phyloP scores from a whole-genome alignment of 2,113 vertebrate species.

The Carassius auratus region DNA sequence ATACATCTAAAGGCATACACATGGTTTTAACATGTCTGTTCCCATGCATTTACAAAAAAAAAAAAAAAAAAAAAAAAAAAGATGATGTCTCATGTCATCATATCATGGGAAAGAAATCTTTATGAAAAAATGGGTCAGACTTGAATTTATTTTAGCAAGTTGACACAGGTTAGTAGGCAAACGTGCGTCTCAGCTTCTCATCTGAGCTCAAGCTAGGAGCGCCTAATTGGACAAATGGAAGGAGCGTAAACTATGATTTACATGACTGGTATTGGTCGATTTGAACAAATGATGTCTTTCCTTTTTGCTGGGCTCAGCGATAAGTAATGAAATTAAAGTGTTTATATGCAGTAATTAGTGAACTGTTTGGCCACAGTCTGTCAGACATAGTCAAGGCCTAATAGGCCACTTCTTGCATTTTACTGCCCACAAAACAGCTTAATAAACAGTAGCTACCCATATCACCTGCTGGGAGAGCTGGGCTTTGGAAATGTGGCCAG shows the following conservation, averaged over 20 bases:
- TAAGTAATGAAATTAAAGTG: conserved; percentile 56
- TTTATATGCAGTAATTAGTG: conserved; percentile 66
- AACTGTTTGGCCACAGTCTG: conserved; percentile 62
- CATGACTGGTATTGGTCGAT: conserved; percentile 44
- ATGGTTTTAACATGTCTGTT: conserved; percentile 11
- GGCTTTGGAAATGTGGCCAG: conserved; percentile 41
- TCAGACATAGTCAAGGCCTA: conserved; percentile 68
- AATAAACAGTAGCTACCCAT: conserved; percentile 65
- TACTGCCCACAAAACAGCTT: conserved; percentile 65
- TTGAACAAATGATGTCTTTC: conserved; percentile 44
- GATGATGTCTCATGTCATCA: not conserved
- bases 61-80: not conserved
- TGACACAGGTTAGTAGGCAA: conserved; percentile 7
- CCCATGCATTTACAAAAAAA: not conserved
- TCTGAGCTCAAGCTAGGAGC: conserved; percentile 22
- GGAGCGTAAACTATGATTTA: conserved; percentile 39
- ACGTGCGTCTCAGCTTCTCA: not conserved
- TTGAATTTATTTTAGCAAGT: not conserved
- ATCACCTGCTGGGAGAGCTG: conserved; percentile 58
- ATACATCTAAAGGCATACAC: conserved; percentile 17
- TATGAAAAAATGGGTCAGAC: not conserved
- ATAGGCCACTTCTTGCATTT: conserved; percentile 61
- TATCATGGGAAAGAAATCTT: not conserved
- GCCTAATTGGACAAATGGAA: conserved; percentile 24
- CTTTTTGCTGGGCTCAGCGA: conserved; percentile 62